Base-by-base conservation (phyloP, 2,888 invertebrate species). In the Himalopsyche tibetana region DNA sequence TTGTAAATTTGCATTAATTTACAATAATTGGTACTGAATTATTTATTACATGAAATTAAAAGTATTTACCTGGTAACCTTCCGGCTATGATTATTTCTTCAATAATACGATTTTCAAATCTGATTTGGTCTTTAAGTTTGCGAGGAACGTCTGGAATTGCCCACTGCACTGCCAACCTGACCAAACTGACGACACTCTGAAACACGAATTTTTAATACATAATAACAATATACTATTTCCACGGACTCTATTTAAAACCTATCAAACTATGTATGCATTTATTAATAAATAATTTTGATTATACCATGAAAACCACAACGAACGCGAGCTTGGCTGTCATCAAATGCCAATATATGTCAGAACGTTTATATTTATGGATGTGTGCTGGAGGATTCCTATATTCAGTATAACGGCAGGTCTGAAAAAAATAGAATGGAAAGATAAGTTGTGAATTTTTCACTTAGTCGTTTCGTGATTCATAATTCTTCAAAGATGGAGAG, bases 101-200 rank as follows among this genome's bases (percentile, higher is more conserved):
- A 90, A 98, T 98, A 89, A 98, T 95, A 92, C 97, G 98, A 0
- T 95, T 95, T 92, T 98, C 98, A 84, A 97, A 95, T 17, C 97
- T 94, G 90, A 98, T 98, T 91, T 96, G 95, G 91, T 98, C 97
- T 87, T 96, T 95, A 83, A 99, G 93, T 89, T 96, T 95, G 63
- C 94, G 94, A 1, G 98, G 97, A 93, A 98, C 96, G 92, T 99
- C 98, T 40, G 99, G 99, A 89, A 99, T 98, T 88, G 97, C 94
- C 97, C 98, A 99, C 84, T 96, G 95, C 36, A 99, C 96, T 82
- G 97, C 91, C 90, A 98, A 97, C 94, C 98, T 98, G 83, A 98
- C 95, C 84, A 98, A 91, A 36, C 98, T 97, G 51, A 99, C 98
- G 83, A 98, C 94, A 93, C 99, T 99, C 98, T 98, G 92, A 11